Conservation (phyloP, 37 sponge, comb jelly and placozoan genomes). For the Aplysina aerophoba region DNA sequence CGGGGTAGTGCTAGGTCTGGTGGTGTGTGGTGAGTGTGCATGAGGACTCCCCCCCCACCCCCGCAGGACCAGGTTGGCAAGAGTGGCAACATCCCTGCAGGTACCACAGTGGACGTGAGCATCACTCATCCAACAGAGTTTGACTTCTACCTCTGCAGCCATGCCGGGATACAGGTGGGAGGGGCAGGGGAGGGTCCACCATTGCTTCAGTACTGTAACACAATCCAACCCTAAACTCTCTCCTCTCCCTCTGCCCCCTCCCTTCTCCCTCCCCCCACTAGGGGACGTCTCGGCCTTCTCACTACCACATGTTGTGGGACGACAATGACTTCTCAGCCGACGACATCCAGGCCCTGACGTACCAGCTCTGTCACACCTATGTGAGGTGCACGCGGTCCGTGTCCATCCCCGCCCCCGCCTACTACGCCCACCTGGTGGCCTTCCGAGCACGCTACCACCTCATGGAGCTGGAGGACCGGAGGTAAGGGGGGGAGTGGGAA, state of each 20-base stretch:
- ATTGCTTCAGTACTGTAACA: too few relatives aligned
- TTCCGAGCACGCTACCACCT: conserved; percentile 92
- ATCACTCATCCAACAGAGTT: conserved; percentile 95
- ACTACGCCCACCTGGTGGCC: conserved; percentile 96
- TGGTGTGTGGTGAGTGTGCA: too few relatives aligned
- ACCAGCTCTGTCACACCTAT: conserved; percentile 97
- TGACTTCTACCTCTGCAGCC: conserved; percentile 98
- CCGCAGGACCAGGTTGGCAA: conserved; percentile 26
- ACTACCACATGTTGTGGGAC: conserved; percentile 96
- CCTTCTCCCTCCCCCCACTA: not conserved
- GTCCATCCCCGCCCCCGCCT: conserved; percentile 97
- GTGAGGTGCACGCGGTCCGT: conserved; percentile 94
- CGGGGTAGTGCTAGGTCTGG: too few relatives aligned
- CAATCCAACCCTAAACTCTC: too few relatives aligned
- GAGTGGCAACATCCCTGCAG: conserved; percentile 95
- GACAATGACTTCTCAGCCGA: conserved; percentile 95
- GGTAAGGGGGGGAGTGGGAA: conserved; percentile 39
- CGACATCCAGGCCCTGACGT: conserved; percentile 91
- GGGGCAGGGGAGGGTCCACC: too few relatives aligned
- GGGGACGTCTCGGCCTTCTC: conserved; percentile 96
- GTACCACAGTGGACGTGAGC: conserved; percentile 92
- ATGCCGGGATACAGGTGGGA: conserved; percentile 88
- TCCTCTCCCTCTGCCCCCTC: not conserved
- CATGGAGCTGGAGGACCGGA: conserved; percentile 80
- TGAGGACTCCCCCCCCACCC: too few relatives aligned